A percentile compares a stretch with the other conserved stretches of the same genome.
Conservation (phyloP, 2,797 vertebrate genomes). For the Betta splendens region DNA sequence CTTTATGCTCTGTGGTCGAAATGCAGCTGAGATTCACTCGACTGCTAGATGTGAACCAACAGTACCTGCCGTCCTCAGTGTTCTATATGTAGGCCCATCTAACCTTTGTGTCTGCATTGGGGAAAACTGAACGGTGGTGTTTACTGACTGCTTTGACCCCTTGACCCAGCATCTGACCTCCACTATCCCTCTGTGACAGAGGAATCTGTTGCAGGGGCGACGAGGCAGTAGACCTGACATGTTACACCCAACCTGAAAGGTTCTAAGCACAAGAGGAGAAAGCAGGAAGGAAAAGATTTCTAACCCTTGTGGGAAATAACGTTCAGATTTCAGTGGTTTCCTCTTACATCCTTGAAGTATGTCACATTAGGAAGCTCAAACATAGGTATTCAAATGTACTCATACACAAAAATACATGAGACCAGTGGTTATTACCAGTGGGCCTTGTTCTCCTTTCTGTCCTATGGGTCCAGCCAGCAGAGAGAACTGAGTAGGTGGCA, state of each 20-base stretch:
- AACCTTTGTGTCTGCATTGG: conserved; percentile 37
- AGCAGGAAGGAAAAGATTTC: conserved; percentile 37
- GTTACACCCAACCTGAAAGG: conserved; percentile 57
- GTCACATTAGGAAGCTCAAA: not conserved
- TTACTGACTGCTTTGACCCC: conserved; percentile 73
- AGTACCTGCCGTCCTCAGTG: conserved; percentile 4
- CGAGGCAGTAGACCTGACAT: conserved; percentile 73
- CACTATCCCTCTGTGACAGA: conserved; percentile 52
- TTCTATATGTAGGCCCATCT: conserved; percentile 22
- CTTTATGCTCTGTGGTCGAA: not conserved
- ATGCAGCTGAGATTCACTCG: conserved; percentile 4
- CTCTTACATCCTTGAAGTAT: conserved; percentile 1
- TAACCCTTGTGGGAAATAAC: conserved; percentile 39
- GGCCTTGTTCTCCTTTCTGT: conserved; percentile 90
- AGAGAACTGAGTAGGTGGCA: conserved; percentile 84
- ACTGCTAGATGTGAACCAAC: conserved; percentile 13
- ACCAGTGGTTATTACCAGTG: conserved; percentile 80
- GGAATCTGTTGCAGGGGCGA: conserved; percentile 79
- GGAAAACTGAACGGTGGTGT: conserved; percentile 62
- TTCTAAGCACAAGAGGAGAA: conserved; percentile 35
- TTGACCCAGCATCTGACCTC: conserved; percentile 68
- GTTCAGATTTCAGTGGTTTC: too few relatives aligned
- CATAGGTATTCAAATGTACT: not conserved
- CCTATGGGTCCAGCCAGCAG: conserved; percentile 84
- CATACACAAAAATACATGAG: conserved; percentile 14